A percentile compares a stretch with the other conserved stretches of the same genome.
Evolutionary conservation across 2,113 vertebrate genomes (phyloP).

Genomic region (Dipodomys merriami): DNA sequence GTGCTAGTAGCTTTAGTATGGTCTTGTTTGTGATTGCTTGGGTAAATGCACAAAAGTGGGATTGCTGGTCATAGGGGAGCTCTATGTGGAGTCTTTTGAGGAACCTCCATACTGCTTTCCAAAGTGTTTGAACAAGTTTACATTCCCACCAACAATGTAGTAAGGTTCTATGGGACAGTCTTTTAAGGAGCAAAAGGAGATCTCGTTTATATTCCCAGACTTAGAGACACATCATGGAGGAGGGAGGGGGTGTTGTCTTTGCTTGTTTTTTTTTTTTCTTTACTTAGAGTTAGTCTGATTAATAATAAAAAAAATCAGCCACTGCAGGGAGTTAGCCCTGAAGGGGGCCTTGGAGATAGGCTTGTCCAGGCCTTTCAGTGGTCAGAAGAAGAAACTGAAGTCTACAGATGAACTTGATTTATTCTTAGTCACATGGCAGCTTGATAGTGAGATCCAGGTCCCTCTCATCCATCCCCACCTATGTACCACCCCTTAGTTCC

Average conservation of each 20-base stretch:
- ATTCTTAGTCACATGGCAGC: not conserved
- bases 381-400: not conserved
- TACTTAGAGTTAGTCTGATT: constrained; percentile 20
- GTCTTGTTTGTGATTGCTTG: no score
- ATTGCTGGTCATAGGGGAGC: no score
- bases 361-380: not conserved
- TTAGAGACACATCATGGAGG: not conserved
- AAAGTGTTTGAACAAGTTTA: no score
- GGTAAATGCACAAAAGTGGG: no score
- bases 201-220: not conserved
- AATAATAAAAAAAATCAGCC: not conserved
- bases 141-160: no score
- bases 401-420: not conserved
- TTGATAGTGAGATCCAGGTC: not conserved
- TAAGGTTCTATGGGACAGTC: not conserved
- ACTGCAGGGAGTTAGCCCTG: not conserved
- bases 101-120: no score
- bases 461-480: not conserved
- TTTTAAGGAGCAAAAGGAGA: not conserved
- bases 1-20: no score
- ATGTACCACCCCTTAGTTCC: not conserved
- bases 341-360: not conserved
- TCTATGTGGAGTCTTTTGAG: no score
- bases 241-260: not conserved
- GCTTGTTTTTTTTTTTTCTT: constrained; percentile 16